phyloP scores from a whole-genome alignment of 2,797 vertebrate species.

The Neostethus bicornis region DNA sequence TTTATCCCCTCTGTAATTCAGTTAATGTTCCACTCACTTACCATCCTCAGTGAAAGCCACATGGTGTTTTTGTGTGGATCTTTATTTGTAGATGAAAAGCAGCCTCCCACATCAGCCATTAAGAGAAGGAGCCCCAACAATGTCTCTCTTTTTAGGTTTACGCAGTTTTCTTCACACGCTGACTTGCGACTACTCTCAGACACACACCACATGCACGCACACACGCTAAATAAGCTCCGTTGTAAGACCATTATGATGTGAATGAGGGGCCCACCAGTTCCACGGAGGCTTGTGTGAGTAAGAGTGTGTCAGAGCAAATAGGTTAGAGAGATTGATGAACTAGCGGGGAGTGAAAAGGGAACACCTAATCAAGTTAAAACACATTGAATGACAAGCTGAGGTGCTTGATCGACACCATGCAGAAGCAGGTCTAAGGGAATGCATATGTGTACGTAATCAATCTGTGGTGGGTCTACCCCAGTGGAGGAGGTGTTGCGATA shows the following conservation, averaged over 20 bases:
- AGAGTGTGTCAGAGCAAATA: constrained; percentile 67
- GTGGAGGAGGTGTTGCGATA: too few relatives aligned
- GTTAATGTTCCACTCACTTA: background rate
- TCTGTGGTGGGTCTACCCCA: too few relatives aligned
- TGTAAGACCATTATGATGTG: constrained; percentile 69
- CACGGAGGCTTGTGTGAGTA: constrained; percentile 60
- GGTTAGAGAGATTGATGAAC: constrained; percentile 75
- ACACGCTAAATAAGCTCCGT: constrained; percentile 56
- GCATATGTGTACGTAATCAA: constrained; percentile 3
- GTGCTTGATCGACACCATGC: constrained; percentile 45
- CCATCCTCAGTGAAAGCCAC: background rate
- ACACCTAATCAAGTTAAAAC: constrained; percentile 69
- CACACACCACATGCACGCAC: constrained; percentile 17
- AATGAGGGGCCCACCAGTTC: constrained; percentile 63
- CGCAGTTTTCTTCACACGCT: constrained; percentile 32
- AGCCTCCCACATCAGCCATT: background rate
- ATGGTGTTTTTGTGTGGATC: background rate
- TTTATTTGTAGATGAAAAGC: background rate
- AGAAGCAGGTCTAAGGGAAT: constrained; percentile 27
- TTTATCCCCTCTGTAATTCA: background rate
- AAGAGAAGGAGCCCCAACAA: constrained; percentile 8
- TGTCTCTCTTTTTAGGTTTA: constrained; percentile 9
- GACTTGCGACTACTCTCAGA: constrained; percentile 20
- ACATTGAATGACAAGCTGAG: constrained; percentile 30
- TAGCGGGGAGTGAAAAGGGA: constrained; percentile 47